Evolutionary conservation across 2,113 vertebrate genomes (phyloP), one percentile per base, ranked within the genome.

Genomic region (Elephas maximus): DNA sequence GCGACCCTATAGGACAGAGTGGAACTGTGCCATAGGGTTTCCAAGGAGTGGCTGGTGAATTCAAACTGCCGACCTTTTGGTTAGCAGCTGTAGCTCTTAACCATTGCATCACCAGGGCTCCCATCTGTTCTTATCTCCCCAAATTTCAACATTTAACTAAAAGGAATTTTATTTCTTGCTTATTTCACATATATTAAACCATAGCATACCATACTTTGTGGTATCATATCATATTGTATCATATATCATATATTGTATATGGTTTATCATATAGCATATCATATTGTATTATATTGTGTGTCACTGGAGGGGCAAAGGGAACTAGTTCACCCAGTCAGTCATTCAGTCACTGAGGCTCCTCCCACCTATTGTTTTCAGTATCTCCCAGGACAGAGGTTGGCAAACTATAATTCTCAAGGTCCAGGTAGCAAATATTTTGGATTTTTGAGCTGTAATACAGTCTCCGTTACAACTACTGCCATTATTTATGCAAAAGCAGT

Each of bases 341-440:
- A 77, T 30, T 33, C 44, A 73, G 62, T 48, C 12, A 76, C 6
- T 8, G 5, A 86, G 3, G 10, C 11, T 63, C 1, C 26, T 60
- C 57, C 10, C 6, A 17, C 37, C 11, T 80, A 44, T 18, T 48
- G 9, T 8, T 44, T 76, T 37, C 30, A 77, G 28, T 90, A 62
- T 21, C 17, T 15, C 30, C 53, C 86, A 69, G 9, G 45, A 82
- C 26, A n/a, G 4, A 3, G 18, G 6, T 67, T 73, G 8, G 76
- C 6, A 60, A 86, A 60, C 7, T 53, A 88, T 88, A 81, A 44
- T 90, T 96, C 91, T 53, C 74, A 95, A 97, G 41, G 20, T 0
- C n/a, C 37, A 88, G 10, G 53, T 63, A 51, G 18, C 30, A 87
- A 87, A 23, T 44, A 67, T 57, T 30, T 93, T 8, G 84, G 12